phyloP scores from a whole-genome alignment of 2,888 invertebrate genomes.

The Monoplex corrugatus region DNA sequence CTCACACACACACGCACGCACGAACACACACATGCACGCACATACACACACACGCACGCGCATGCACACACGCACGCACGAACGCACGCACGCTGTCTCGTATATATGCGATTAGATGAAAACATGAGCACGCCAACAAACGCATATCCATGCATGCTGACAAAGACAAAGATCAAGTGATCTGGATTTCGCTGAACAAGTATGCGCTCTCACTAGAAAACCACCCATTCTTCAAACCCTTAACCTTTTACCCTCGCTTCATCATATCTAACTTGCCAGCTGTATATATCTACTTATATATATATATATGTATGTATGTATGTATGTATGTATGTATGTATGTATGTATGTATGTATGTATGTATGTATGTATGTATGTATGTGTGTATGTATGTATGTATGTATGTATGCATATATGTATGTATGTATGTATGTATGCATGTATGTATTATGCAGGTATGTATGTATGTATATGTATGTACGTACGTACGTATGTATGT shows the following conservation, averaged over 20 bases:
- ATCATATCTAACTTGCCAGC: no score
- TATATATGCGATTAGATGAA: no score
- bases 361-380: not conserved
- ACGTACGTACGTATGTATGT: not conserved
- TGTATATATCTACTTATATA: no score
- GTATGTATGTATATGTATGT: not conserved
- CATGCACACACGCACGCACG: not conserved
- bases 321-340: not conserved
- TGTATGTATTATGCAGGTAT: no score
- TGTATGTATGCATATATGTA: not conserved
- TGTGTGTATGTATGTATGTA: not conserved
- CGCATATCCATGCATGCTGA: not conserved
- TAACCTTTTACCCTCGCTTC: no score
- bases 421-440: not conserved
- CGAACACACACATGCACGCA: not conserved
- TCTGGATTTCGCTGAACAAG: no score
- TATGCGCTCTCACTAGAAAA: no score
- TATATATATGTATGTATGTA: slow-evolving; percentile 4
- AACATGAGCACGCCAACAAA: not conserved
- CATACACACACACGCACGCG: not conserved
- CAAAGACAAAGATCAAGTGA: no score
- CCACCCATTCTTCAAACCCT: no score
- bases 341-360: not conserved
- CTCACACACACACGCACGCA: not conserved
- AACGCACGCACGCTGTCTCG: not conserved